Conservation (phyloP, 2,888 invertebrate species). For the Xanthorhoe spadicearia region DNA sequence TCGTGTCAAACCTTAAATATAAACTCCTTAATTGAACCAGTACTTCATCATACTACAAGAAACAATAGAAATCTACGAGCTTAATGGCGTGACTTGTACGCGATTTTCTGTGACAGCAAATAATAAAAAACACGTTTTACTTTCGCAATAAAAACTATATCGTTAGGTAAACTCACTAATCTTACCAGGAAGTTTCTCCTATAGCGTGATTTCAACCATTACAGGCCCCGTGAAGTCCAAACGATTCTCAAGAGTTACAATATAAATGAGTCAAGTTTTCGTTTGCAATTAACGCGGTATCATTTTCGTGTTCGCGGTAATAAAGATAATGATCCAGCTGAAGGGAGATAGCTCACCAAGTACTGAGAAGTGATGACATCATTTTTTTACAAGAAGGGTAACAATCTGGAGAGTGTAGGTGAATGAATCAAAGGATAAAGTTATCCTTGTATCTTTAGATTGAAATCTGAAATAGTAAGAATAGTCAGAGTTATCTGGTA, state of each 20-base stretch:
- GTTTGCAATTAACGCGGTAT: constrained; percentile 45
- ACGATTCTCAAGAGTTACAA: constrained; percentile 46
- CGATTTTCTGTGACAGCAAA: constrained; percentile 3
- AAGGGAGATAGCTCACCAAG: constrained; percentile 3
- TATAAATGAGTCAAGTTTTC: constrained; percentile 41
- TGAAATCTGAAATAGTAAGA: no score
- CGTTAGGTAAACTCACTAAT: constrained; percentile 31
- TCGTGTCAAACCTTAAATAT: not conserved
- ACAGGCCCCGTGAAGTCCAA: constrained; percentile 52
- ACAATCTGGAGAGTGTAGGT: not conserved
- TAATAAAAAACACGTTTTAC: constrained; percentile 20
- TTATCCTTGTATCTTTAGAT: not conserved
- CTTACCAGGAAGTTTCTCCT: constrained; percentile 28
- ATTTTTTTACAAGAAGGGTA: not conserved
- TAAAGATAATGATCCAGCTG: constrained; percentile 47
- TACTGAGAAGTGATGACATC: not conserved
- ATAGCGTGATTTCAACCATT: constrained; percentile 56
- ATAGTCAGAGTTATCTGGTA: no score
- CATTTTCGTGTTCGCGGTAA: constrained; percentile 53
- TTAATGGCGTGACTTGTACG: constrained; percentile 13
- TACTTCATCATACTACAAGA: not conserved
- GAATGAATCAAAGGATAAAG: not conserved
- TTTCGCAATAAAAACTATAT: constrained; percentile 30
- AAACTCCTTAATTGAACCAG: not conserved
- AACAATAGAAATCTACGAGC: not conserved